These are phyloP conservation scores for Nesogale talazaci DNA, from an alignment of 2,113 vertebrate species.

Conservation along the genomic window DNA sequence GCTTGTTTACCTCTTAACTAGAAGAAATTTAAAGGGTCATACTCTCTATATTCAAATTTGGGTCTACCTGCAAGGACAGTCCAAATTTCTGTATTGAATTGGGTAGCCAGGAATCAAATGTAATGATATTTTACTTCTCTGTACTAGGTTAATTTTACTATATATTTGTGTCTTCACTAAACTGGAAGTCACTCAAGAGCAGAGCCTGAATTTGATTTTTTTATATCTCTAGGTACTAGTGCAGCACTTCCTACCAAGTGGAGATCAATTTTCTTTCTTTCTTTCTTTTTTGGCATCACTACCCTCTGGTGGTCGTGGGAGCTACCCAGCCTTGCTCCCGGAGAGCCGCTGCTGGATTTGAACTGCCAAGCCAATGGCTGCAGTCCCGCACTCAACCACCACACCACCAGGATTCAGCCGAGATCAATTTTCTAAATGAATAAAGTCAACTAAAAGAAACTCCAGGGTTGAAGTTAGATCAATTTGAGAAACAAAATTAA, in stretches of 20 bases:
- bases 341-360: no score
- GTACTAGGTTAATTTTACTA: background rate
- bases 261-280: constrained; percentile 48
- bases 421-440: constrained; percentile 52
- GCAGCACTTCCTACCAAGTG: background rate
- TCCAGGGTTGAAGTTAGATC: background rate
- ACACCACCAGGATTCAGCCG: no score
- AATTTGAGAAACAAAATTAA: background rate
- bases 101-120: background rate
- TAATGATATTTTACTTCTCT: background rate
- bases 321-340: no score
- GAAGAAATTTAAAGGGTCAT: background rate
- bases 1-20: background rate
- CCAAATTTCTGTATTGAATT: background rate
- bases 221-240: background rate
- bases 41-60: background rate
- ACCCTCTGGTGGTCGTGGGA: no score
- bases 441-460: constrained; percentile 42
- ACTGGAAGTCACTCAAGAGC: background rate
- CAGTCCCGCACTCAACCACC: no score
- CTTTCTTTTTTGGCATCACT: no score
- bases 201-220: constrained; percentile 8
- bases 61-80: background rate
- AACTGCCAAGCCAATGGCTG: no score
- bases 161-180: background rate